Evolutionary conservation across 2,888 invertebrate genomes (phyloP).

Genomic region (Agrotis ipsilon): DNA sequence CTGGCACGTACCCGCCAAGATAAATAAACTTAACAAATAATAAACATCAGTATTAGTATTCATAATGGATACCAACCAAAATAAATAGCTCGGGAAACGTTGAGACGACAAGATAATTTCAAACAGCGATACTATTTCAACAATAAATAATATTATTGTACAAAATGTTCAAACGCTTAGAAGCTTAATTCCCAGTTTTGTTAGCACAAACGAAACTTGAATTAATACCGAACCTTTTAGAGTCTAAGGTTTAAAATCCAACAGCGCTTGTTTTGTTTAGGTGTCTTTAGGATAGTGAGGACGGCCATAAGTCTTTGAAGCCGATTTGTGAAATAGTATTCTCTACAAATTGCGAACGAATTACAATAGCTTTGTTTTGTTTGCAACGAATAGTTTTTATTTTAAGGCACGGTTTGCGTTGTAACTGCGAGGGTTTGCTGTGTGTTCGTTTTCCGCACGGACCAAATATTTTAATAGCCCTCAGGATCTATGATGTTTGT

Average conservation of each 20-base stretch:
- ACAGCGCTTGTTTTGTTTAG: background rate
- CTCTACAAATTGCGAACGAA: slow-evolving; percentile 4
- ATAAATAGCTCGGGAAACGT: slow-evolving; percentile 24
- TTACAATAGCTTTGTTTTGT: slow-evolving; percentile 16
- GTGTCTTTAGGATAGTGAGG: background rate
- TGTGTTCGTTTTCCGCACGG: too few species aligned
- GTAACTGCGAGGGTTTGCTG: too few species aligned
- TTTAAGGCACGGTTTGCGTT: background rate
- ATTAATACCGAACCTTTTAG: too few species aligned
- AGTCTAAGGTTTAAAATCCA: background rate
- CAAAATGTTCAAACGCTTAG: slow-evolving; percentile 15
- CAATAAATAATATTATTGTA: slow-evolving; percentile 43
- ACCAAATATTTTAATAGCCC: too few species aligned
- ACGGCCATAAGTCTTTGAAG: slow-evolving; percentile 4
- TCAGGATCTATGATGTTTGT: too few species aligned
- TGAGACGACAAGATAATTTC: slow-evolving; percentile 43
- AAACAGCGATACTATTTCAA: slow-evolving; percentile 12
- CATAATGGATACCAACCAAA: slow-evolving; percentile 20
- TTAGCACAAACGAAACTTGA: background rate
- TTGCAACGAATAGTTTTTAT: slow-evolving; percentile 17
- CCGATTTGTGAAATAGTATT: slow-evolving; percentile 23
- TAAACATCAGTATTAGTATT: slow-evolving; percentile 42
- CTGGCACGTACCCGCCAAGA: background rate
- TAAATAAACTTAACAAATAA: slow-evolving; percentile 26
- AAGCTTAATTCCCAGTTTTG: background rate